Evolutionary conservation across 1,140 invertebrate species (phyloP), one percentile per base, ranked within the genome.

Genomic region (Sarcophaga bullata): DNA sequence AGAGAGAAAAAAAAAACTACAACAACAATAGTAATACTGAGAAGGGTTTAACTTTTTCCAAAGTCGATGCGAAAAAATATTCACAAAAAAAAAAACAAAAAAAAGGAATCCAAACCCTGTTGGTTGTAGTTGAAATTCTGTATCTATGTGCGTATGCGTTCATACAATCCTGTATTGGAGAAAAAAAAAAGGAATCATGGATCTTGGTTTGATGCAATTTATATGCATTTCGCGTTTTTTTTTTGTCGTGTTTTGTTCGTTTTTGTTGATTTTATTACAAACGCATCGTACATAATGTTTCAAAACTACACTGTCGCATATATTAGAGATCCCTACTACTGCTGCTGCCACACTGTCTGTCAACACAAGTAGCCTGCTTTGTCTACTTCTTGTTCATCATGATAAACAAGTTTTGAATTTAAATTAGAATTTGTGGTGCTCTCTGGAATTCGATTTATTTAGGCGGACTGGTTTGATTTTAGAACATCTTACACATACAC

Each of bases 161-260:
- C 13, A 58, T 58, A n/a, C n/a, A 58, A n/a, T 58, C 15, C 54
- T 58, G 17, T 68, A 68, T 68, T 19, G 62, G 9, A 68, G 54
- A 58, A 58, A 58, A 58, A 58, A 58, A 58, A 58, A 37, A 37
- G 25, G 62, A 68, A 17, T 68, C 62, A 68, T 25, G 62, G 62
- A 19, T 17, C 58, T 68, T 68, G n/a, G 58, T 25, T 68, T 68
- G 62, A 50, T 78, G 75, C 75, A 78, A 78, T 78, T 78, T 50
- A 50, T 50, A 78, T 78, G 75, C 75, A 78, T 6, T 49, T 78
- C 75, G 75, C 48, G 75, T 78, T 50, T 78, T 78, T 49, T 76
- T 2, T 49, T 73, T 8, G 47, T 13, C 47, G 9, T 47, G 13
- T 75, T 46, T 75, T 75, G 62, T 73, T 13, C 46, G n/a, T 1